Conservation (phyloP, 2,113 vertebrate species). For the Salvator merianae region DNA sequence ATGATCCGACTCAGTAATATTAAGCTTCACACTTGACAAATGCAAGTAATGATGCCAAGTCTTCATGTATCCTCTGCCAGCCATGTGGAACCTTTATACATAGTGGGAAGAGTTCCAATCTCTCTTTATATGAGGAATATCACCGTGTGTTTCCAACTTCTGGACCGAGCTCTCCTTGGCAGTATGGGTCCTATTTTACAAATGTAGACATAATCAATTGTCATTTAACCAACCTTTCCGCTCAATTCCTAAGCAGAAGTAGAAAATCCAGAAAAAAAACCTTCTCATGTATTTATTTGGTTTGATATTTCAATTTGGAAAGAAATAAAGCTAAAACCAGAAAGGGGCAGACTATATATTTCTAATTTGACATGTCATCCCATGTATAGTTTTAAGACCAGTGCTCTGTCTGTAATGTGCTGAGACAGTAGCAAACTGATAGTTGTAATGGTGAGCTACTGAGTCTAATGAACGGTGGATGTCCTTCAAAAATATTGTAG, state of each 20-base stretch:
- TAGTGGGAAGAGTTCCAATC: slow-evolving; percentile 55
- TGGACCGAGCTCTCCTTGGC: background rate
- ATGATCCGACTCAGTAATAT: slow-evolving; percentile 3
- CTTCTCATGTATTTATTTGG: no score
- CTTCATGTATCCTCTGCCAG: slow-evolving; percentile 10
- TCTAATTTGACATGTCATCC: background rate
- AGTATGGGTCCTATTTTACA: background rate
- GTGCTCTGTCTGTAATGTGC: background rate
- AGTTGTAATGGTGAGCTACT: background rate
- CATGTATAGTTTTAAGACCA: background rate
- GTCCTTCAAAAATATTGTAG: background rate
- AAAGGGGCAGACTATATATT: background rate
- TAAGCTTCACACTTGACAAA: slow-evolving; percentile 12
- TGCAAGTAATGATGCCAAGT: slow-evolving; percentile 22
- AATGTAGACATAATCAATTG: background rate
- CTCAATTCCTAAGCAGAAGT: background rate
- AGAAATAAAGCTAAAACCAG: background rate
- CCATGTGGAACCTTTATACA: slow-evolving; percentile 26
- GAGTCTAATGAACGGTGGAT: background rate
- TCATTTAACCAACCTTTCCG: background rate
- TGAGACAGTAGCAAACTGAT: background rate
- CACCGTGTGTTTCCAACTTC: background rate
- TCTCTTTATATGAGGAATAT: slow-evolving; percentile 32
- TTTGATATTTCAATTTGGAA: background rate
- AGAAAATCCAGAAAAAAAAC: slow-evolving; percentile 15